These are phyloP conservation scores for Myotis planiceps DNA, from an alignment of 2,797 vertebrate species.

Conservation along the genomic window DNA sequence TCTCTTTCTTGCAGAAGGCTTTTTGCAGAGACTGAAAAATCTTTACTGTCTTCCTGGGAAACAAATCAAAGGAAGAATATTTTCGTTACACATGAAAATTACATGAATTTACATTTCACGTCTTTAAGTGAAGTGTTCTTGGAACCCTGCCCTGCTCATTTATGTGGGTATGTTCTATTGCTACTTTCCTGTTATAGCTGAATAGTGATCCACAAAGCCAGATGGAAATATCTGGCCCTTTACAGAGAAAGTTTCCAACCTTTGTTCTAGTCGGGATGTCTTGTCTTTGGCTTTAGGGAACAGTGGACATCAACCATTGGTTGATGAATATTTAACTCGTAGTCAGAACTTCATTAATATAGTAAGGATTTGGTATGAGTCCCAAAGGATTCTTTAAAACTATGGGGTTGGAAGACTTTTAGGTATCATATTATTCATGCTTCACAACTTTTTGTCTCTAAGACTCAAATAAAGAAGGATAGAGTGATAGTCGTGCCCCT, in stretches of 20 bases:
- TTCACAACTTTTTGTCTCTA: background rate
- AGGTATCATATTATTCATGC: background rate
- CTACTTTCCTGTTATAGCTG: background rate
- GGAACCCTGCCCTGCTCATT: background rate
- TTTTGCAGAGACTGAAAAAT: background rate
- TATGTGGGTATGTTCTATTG: background rate
- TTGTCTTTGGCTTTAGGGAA: background rate
- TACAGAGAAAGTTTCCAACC: background rate
- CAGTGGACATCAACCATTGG: background rate
- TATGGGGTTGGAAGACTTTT: background rate
- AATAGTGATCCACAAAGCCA: background rate
- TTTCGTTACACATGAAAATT: background rate
- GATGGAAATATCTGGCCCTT: background rate
- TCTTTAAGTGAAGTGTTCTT: background rate
- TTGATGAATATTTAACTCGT: slow-evolving; percentile 2
- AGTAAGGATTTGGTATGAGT: background rate
- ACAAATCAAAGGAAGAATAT: background rate
- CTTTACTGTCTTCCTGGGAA: background rate
- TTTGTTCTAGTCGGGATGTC: background rate
- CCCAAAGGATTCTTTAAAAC: background rate
- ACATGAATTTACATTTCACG: background rate
- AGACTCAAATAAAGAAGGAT: background rate
- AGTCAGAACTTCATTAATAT: background rate
- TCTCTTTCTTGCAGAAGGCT: background rate
- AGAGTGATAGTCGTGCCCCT: background rate